Evolutionary conservation across 2,113 vertebrate genomes (phyloP).

Genomic region (Sitta europaea): DNA sequence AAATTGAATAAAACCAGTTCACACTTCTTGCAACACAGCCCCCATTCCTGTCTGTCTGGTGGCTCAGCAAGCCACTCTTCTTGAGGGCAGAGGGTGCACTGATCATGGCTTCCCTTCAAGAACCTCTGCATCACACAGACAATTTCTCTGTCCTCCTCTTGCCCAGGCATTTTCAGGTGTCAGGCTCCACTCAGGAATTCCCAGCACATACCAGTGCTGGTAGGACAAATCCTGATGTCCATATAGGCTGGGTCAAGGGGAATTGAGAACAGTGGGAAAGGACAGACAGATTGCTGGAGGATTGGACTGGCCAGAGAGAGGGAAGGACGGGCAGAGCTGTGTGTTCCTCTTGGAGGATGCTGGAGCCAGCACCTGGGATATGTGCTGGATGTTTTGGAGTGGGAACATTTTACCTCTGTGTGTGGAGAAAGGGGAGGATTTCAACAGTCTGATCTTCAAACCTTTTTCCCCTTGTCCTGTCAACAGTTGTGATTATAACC

Average conservation of each 20-base stretch:
- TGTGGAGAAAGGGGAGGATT: neutral
- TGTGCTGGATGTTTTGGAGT: neutral
- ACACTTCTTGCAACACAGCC: neutral
- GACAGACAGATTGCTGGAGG: neutral
- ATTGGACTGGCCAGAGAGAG: neutral
- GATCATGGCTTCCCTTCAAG: neutral
- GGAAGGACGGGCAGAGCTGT: neutral
- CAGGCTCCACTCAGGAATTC: neutral
- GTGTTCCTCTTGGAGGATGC: neutral
- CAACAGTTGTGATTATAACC: neutral
- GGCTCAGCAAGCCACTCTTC: neutral
- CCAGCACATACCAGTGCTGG: neutral
- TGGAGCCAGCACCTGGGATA: rapidly evolving
- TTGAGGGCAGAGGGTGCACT: neutral
- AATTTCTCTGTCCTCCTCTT: neutral
- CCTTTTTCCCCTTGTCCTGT: neutral
- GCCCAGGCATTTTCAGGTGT: neutral
- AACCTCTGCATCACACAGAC: neutral
- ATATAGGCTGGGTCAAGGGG: neutral
- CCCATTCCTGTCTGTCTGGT: rapidly evolving
- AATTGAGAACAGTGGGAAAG: neutral
- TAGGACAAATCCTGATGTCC: neutral
- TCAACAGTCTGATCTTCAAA: neutral
- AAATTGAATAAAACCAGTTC: neutral
- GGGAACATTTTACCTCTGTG: neutral